phyloP scores from a whole-genome alignment of 2,113 vertebrate genomes.

The Notarius quadriscutis region DNA sequence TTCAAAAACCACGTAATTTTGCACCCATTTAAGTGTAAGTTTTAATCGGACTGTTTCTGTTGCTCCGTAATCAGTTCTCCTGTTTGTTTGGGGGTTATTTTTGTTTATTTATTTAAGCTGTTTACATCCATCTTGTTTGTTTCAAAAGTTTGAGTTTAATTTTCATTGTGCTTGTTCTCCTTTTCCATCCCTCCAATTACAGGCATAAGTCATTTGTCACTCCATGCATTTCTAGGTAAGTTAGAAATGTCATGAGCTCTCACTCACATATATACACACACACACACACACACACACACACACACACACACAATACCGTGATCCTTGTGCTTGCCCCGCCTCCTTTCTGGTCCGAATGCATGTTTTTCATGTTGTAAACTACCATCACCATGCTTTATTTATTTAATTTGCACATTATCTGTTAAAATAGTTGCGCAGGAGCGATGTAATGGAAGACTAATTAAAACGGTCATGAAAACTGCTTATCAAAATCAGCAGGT shows the following conservation, averaged over 20 bases:
- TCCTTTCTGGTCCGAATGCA: neutral
- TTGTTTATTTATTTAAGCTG: neutral
- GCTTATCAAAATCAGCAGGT: no score
- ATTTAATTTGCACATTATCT: no score
- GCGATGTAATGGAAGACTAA: neutral
- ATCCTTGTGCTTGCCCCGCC: neutral
- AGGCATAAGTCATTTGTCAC: slow-evolving; percentile 94
- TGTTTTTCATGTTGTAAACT: neutral
- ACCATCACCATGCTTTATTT: slow-evolving; percentile 10
- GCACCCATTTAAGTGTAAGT: neutral
- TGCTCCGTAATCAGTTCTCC: neutral
- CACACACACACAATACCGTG: neutral
- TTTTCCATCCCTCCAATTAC: slow-evolving; percentile 68
- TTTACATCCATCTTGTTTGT: slow-evolving; percentile 45
- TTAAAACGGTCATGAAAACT: neutral
- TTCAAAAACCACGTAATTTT: neutral
- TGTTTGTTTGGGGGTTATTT: neutral
- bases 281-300: neutral
- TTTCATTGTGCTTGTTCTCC: slow-evolving; percentile 74
- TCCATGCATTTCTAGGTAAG: slow-evolving; percentile 98
- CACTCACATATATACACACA: no score
- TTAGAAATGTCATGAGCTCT: slow-evolving; percentile 74
- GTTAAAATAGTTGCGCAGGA: neutral
- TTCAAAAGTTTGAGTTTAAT: slow-evolving; percentile 64
- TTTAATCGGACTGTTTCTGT: neutral